Percentiles rank a stretch among this genome's conserved stretches.
phyloP scores from a whole-genome alignment of 2,113 vertebrate species.

The Platichthys stellatus region DNA sequence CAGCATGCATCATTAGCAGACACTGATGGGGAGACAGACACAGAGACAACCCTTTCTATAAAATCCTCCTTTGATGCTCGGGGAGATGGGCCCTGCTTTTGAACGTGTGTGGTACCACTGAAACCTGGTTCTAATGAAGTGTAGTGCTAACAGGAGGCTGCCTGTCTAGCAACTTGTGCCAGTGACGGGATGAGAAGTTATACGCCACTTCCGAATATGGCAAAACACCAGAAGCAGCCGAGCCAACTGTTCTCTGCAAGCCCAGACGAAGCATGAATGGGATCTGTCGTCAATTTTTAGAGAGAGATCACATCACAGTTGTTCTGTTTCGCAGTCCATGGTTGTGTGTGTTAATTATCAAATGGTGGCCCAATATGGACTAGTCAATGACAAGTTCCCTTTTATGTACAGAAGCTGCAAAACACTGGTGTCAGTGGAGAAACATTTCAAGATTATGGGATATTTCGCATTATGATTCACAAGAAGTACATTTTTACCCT shows the following conservation, averaged over 20 bases:
- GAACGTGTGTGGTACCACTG: conserved; percentile 73
- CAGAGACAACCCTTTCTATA: conserved; percentile 72
- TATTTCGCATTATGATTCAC: no score
- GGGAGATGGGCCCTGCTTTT: conserved; percentile 69
- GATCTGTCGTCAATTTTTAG: background rate
- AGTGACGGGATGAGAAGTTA: conserved; percentile 72
- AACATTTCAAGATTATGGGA: no score
- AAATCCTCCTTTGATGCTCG: conserved; percentile 70
- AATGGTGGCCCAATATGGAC: background rate
- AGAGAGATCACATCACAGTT: conserved; percentile 4
- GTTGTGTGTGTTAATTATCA: conserved; percentile 12
- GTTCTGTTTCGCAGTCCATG: background rate
- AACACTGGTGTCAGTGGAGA: background rate
- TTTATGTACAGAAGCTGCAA: no score
- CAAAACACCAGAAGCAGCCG: conserved; percentile 26
- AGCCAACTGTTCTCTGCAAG: conserved; percentile 12
- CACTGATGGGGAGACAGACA: conserved; percentile 73
- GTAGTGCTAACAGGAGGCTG: conserved; percentile 74
- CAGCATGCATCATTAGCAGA: conserved; percentile 77
- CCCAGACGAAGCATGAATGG: background rate
- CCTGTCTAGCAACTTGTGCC: conserved; percentile 72
- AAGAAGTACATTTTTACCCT: no score
- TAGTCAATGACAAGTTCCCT: background rate
- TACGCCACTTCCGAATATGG: conserved; percentile 37
- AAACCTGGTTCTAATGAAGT: conserved; percentile 83